These are phyloP conservation scores for Charanyca ferruginea DNA, from an alignment of 2,888 invertebrate genomes.

Conservation along the genomic window DNA sequence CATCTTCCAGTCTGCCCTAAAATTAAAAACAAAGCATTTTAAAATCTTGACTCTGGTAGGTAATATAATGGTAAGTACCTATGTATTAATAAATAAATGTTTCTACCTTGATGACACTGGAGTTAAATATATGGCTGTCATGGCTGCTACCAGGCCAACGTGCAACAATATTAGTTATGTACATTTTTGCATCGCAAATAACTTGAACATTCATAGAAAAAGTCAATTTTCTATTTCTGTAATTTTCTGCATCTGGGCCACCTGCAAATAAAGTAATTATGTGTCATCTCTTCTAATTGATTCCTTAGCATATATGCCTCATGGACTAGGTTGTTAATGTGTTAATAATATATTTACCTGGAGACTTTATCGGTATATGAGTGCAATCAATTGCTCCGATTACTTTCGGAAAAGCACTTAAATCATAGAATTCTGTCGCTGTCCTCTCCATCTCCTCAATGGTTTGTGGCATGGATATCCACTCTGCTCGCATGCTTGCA, in stretches of 20 bases:
- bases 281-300: neutral
- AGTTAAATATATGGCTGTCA: slow-evolving; percentile 25
- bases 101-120: neutral
- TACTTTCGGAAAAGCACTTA: neutral
- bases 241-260: neutral
- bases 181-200: slow-evolving; percentile 43
- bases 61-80: no score
- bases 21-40: no score
- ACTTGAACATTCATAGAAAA: slow-evolving; percentile 19
- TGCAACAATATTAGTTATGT: slow-evolving; percentile 52
- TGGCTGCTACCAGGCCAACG: slow-evolving; percentile 55
- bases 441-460: slow-evolving; percentile 18
- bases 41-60: no score
- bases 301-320: slow-evolving; percentile 1
- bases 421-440: slow-evolving; percentile 36
- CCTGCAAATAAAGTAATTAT: slow-evolving; percentile 3
- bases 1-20: slow-evolving; percentile 4
- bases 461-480: slow-evolving; percentile 7
- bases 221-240: slow-evolving; percentile 3
- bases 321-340: no score
- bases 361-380: slow-evolving; percentile 19
- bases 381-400: slow-evolving; percentile 11
- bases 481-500: neutral
- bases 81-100: no score
- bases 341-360: neutral